Evolutionary conservation across 2,797 vertebrate genomes (phyloP), one percentile per base, ranked within the genome.

Genomic region (Schizopygopsis pylzovi): DNA sequence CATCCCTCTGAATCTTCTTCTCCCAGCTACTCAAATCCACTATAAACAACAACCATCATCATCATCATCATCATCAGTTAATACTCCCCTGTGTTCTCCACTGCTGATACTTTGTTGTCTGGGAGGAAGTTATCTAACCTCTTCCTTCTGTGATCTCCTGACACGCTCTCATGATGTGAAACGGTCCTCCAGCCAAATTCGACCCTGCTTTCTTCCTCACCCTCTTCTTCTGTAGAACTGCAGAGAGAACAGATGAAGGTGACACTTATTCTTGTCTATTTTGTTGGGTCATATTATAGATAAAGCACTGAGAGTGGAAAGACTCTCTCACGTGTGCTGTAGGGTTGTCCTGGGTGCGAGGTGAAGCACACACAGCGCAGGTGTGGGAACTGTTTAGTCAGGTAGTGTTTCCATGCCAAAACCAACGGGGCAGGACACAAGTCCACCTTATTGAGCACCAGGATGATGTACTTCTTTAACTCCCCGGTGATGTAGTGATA

Each of bases 401-500:
- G 95, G 87, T 97, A 97, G 90, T 98, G 96, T 90, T 96, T 97
- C 98, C 97, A 99, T 88, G 97, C 96, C 0, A 96, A 94, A 80
- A 97, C 97, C 2, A 98, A 92, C 0, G 96, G 93, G 0, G 97
- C 94, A 0, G 97, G 95, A 68, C 96, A 96, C 87, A 99, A 92
- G 89, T 99, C 98, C 0, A 93, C 94, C 91, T 99, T 99, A 94
- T 98, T 98, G 88, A 99, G 93, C 76, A 99, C 96, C 91, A 99
- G 90, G 75, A 99, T 90, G 47, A 97, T 92, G 0, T 96, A 94
- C 92, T 96, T 96, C 47, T 96, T 94, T 39, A 98, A 91, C 22
- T 97, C 95, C 79, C 87, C 94, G 1, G 96, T 97, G 90, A 99
- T 96, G 54, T 97, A 96, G 87, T 96, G 90, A 56, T 98, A 98